Conservation (phyloP, 2,888 invertebrate species). For the Drosophila percnosoma region DNA sequence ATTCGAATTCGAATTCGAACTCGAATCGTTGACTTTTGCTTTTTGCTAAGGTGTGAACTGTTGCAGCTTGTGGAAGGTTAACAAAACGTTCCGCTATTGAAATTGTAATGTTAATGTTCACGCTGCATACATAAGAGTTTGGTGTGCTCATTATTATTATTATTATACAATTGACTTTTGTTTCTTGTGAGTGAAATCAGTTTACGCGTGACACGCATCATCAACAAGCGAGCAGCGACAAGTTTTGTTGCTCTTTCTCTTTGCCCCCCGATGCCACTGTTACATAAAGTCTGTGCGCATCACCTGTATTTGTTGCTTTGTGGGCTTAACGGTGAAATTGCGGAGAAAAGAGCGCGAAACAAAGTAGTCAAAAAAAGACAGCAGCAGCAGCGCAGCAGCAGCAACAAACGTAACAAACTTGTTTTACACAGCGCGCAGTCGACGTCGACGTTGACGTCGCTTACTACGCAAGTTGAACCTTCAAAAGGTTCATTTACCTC, state of each 20-base stretch:
- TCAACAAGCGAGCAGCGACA: conserved; percentile 26
- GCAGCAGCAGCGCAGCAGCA: conserved; percentile 24
- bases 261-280: conserved; percentile 25
- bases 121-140: conserved; percentile 16
- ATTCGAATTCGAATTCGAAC: background rate
- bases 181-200: conserved; percentile 69
- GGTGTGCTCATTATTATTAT: conserved; percentile 3
- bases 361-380: conserved; percentile 29
- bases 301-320: conserved; percentile 61
- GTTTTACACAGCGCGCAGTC: conserved; percentile 64
- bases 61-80: conserved; percentile 34
- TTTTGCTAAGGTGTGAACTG: conserved; percentile 40
- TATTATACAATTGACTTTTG: conserved; percentile 66
- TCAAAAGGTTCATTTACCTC: conserved; percentile 85
- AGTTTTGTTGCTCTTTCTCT: conserved; percentile 19
- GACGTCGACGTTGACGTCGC: conserved; percentile 47
- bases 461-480: conserved; percentile 83
- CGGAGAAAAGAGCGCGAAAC: conserved; percentile 66
- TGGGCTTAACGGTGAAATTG: conserved; percentile 78
- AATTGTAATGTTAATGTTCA: conserved; percentile 12
- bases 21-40: conserved; percentile 4
- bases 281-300: conserved; percentile 67
- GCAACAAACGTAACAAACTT: conserved; percentile 77
- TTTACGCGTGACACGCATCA: conserved; percentile 73
- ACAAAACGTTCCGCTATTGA: conserved; percentile 23